phyloP scores from a whole-genome alignment of 2,888 invertebrate genomes.

The Hipparchia semele region DNA sequence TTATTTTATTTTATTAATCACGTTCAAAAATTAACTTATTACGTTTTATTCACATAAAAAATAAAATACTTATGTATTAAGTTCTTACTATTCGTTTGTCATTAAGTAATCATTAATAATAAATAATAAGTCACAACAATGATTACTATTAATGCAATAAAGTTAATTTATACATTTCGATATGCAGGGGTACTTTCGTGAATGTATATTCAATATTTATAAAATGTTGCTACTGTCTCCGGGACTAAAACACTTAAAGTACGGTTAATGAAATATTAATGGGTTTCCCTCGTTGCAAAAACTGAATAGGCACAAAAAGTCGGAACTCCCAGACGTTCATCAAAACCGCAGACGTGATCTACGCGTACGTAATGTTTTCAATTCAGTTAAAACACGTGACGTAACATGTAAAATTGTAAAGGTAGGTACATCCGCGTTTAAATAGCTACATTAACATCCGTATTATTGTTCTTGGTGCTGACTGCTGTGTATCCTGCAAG shows the following conservation, averaged over 20 bases:
- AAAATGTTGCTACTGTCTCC: neutral
- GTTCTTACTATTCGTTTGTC: too few relatives aligned
- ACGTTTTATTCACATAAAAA: too few relatives aligned
- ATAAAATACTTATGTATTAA: too few relatives aligned
- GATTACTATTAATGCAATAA: too few relatives aligned
- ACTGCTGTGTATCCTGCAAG: slow-evolving; percentile 27
- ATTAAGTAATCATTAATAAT: too few relatives aligned
- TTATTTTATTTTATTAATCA: too few relatives aligned
- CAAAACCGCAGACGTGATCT: slow-evolving; percentile 21
- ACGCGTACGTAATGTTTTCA: slow-evolving; percentile 22
- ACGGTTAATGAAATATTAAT: neutral
- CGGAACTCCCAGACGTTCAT: slow-evolving; percentile 6
- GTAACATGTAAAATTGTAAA: slow-evolving; percentile 34
- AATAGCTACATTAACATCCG: slow-evolving; percentile 35
- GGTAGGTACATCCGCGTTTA: slow-evolving; percentile 27
- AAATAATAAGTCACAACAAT: too few relatives aligned
- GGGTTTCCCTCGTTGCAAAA: neutral
- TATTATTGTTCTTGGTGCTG: slow-evolving; percentile 35
- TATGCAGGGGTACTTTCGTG: too few relatives aligned
- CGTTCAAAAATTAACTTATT: too few relatives aligned
- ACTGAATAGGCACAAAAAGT: slow-evolving; percentile 9
- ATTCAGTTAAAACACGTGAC: slow-evolving; percentile 22
- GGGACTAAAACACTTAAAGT: neutral
- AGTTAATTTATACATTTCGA: too few relatives aligned
- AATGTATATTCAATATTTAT: too few relatives aligned